These are phyloP conservation scores for Perognathus longimembris DNA, from an alignment of 2,113 vertebrate species.

Conservation along the genomic window DNA sequence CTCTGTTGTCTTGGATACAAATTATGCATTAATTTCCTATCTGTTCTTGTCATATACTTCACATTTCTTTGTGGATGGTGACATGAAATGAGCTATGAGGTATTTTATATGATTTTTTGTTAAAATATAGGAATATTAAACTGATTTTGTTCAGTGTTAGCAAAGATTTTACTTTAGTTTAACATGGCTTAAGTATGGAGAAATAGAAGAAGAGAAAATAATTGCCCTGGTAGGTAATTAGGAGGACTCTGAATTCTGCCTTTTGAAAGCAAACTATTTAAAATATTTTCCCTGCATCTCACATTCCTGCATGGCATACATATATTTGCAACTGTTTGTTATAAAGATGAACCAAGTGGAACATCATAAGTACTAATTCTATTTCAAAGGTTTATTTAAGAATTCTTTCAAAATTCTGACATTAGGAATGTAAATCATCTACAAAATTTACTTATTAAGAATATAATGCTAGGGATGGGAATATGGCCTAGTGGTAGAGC, in stretches of 20 bases:
- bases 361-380: neutral
- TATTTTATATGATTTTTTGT: neutral
- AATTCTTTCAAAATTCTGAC: neutral
- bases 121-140: neutral
- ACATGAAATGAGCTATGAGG: neutral
- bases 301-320: neutral
- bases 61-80: neutral
- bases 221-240: too few relatives aligned
- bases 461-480: neutral
- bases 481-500: too few relatives aligned
- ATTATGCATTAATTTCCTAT: neutral
- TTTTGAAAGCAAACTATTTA: conserved; percentile 23
- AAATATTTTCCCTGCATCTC: conserved; percentile 5
- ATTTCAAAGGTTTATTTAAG: neutral
- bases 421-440: neutral
- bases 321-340: neutral
- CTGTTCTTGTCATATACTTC: neutral
- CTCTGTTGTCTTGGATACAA: conserved; percentile 6
- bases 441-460: neutral
- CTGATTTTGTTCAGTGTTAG: neutral
- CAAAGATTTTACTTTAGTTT: too few relatives aligned
- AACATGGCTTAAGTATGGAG: too few relatives aligned
- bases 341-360: neutral
- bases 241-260: neutral
- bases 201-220: too few relatives aligned